Conservation (phyloP, 2,888 invertebrate genomes). For the Nymphalis urticae region DNA sequence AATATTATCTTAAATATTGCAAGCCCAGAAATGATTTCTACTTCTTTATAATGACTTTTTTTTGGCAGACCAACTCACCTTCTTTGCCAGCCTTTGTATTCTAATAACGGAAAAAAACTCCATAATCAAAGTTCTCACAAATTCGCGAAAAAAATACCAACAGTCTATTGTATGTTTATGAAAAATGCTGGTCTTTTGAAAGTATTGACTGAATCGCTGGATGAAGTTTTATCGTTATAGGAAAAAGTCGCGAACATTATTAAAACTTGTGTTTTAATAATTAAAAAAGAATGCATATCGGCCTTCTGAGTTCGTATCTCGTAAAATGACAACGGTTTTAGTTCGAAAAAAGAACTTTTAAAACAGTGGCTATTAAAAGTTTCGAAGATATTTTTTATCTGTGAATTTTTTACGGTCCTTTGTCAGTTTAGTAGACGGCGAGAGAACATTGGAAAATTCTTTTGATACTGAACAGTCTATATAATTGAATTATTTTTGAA, state of each 20-base stretch:
- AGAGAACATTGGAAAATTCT: constrained; percentile 1
- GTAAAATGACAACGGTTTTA: constrained; percentile 11
- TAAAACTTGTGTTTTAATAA: constrained; percentile 37
- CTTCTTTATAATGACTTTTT: no score
- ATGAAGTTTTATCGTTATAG: constrained; percentile 6
- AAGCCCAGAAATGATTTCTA: no score
- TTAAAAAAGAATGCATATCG: constrained; percentile 7
- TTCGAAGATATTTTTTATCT: constrained; percentile 22
- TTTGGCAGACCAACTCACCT: no score
- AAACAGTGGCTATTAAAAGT: constrained; percentile 34
- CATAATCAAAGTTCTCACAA: not conserved
- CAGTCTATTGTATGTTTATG: no score
- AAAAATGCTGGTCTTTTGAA: not conserved
- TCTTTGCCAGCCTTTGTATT: no score
- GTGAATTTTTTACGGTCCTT: constrained; percentile 8
- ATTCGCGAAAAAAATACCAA: no score
- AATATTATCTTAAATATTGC: no score
- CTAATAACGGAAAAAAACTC: not conserved
- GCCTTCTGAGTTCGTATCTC: constrained; percentile 1
- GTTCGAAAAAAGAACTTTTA: constrained; percentile 16
- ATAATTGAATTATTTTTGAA: not conserved
- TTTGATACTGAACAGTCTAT: not conserved
- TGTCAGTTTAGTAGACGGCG: constrained; percentile 1
- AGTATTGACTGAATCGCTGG: constrained; percentile 4
- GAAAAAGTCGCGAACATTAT: constrained; percentile 28